Base-by-base conservation (phyloP, 1,140 invertebrate genomes). In the Drosophila busckii region DNA sequence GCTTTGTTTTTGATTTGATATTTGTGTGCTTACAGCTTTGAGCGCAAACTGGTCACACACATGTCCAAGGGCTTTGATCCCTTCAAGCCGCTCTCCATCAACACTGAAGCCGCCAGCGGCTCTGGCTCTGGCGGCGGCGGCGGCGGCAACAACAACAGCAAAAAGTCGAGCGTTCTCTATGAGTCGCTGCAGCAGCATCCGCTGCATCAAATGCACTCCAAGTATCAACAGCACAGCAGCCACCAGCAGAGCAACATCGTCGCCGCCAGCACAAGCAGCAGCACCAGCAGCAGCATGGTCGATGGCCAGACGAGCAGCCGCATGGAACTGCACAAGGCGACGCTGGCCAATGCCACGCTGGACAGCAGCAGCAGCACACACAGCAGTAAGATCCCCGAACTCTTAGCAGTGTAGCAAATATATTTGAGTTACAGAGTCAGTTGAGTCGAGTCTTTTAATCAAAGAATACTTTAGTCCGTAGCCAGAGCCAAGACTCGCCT, bases 21-120 rank as follows among this genome's bases (percentile, higher is more conserved):
- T 38, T 32, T 17, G 9, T 9, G 17, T 2, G 7, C 9, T 48
- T 44, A 8, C 25, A 86, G 84, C 28, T 86, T 86, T 45, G 84
- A 86, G 29, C 65, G 84, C 10, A 86, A 86, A 54, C 26, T 86
- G 52, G 80, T 85, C 10, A 85, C 84, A n/a, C 80, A 86, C 45
- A 73, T 86, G 70, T 69, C 84, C 17, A 86, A 84, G 31, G 84
- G 84, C 2, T 86, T 86, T 26, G 84, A 86, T 86, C 84, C 84
- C 2, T 86, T 86, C 19, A 86, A 86, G 58, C 76, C 80, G 44
- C 55, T 85, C 16, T 86, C 85, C 9, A 86, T 86, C 37, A 87
- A 87, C 29, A 87, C 85, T 35, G 86, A 58, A 13, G 68, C 61
- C 10, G 61, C 45, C 28, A 41, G 44, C 13, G 16, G 44, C 5